These are phyloP conservation scores for Hirtodrosophila cameraria DNA, from an alignment of 2,888 invertebrate genomes.

Conservation along the genomic window DNA sequence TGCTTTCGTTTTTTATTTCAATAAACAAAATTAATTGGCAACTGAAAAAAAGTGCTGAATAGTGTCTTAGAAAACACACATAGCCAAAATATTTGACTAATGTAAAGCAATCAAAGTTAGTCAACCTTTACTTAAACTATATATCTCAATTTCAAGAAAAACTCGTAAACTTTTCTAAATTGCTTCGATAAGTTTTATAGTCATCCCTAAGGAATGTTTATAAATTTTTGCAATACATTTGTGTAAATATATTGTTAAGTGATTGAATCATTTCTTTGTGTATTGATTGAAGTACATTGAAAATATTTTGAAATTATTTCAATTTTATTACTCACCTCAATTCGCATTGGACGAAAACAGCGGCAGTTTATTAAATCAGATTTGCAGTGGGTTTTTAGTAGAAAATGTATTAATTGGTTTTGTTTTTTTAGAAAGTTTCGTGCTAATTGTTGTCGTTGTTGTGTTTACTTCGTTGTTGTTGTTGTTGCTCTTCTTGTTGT, in stretches of 20 bases:
- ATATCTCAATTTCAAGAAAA: slow-evolving; percentile 19
- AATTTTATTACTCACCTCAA: slow-evolving; percentile 54
- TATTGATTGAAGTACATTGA: too few relatives aligned
- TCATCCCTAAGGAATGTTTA: slow-evolving; percentile 27
- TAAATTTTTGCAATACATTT: slow-evolving; percentile 9
- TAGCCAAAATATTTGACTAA: not conserved
- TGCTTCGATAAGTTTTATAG: slow-evolving; percentile 12
- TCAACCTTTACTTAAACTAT: slow-evolving; percentile 20
- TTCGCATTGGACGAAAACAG: slow-evolving; percentile 41
- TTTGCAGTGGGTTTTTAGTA: slow-evolving; percentile 38
- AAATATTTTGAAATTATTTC: not conserved
- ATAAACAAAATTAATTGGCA: too few relatives aligned
- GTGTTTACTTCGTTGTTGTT: slow-evolving; percentile 48
- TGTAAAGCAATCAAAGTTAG: slow-evolving; percentile 22
- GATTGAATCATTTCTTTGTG: not conserved
- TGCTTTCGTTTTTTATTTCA: too few relatives aligned
- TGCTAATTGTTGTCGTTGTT: slow-evolving; percentile 61
- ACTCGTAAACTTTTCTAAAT: slow-evolving; percentile 28
- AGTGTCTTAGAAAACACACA: too few relatives aligned
- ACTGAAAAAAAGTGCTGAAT: too few relatives aligned
- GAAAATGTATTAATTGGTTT: slow-evolving; percentile 29
- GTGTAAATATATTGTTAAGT: too few relatives aligned
- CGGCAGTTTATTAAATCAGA: slow-evolving; percentile 39
- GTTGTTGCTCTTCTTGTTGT: slow-evolving; percentile 18
- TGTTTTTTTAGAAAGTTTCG: slow-evolving; percentile 49